These are phyloP conservation scores for Saturnia japonica DNA, from an alignment of 2,888 invertebrate genomes.

Conservation along the genomic window DNA sequence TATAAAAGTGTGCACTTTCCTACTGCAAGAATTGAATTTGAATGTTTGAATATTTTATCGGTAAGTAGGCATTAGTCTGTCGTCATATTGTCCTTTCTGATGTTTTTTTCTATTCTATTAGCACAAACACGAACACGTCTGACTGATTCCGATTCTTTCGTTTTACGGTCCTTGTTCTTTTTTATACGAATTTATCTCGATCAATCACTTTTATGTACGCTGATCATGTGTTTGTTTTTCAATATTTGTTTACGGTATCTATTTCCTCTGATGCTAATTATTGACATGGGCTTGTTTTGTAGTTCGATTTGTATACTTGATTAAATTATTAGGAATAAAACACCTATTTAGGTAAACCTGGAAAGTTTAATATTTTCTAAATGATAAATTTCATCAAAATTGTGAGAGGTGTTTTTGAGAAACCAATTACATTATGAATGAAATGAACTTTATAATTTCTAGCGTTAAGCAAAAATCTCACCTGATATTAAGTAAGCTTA, in stretches of 20 bases:
- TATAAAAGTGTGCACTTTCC: no score
- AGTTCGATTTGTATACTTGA: background rate
- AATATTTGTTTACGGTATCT: background rate
- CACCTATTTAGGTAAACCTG: background rate
- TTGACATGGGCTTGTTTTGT: background rate
- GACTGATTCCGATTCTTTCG: conserved; percentile 40
- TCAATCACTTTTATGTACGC: conserved; percentile 36
- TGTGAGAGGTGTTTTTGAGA: no score
- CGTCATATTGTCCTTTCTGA: background rate
- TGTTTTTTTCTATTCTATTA: background rate
- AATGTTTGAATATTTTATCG: background rate
- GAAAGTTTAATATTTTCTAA: background rate
- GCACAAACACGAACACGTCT: conserved; percentile 32
- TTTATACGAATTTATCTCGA: conserved; percentile 42
- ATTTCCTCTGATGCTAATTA: background rate
- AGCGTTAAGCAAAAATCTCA: no score
- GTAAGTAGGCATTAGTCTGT: background rate
- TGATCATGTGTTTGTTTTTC: conserved; percentile 18
- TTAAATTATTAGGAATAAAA: no score
- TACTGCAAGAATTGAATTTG: no score
- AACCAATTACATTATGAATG: no score
- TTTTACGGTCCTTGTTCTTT: conserved; percentile 37
- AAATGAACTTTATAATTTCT: no score
- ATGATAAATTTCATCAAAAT: no score
- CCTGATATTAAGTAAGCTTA: no score